phyloP scores from a whole-genome alignment of 35 echinoderm and acorn worm genomes.

The Lytechinus variegatus region DNA sequence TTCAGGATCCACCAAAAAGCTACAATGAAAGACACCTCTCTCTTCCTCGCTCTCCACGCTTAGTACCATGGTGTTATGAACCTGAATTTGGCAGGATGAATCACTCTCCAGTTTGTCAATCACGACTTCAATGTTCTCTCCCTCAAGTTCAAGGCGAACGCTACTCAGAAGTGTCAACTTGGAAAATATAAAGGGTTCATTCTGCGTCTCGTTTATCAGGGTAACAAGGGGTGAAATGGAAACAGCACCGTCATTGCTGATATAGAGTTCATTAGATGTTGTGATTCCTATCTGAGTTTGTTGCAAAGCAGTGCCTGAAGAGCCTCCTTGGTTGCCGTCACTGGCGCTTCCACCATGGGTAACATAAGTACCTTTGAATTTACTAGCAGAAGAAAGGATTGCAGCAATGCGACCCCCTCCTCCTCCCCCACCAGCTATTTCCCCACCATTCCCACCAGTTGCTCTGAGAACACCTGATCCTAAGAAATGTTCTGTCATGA shows the following conservation, averaged over 20 bases:
- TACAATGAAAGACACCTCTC: slow-evolving; percentile 63
- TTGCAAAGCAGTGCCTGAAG: slow-evolving; percentile 75
- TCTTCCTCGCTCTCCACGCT: slow-evolving; percentile 58
- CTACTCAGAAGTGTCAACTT: slow-evolving; percentile 70
- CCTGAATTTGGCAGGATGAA: slow-evolving; percentile 56
- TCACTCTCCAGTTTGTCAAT: slow-evolving; percentile 51
- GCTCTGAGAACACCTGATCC: slow-evolving; percentile 66
- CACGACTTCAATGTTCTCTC: slow-evolving; percentile 53
- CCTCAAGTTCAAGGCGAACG: slow-evolving; percentile 60
- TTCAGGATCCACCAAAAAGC: slow-evolving; percentile 67
- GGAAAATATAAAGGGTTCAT: slow-evolving; percentile 66
- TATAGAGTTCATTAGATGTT: slow-evolving; percentile 57
- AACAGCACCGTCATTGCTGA: slow-evolving; percentile 59
- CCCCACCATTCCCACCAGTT: slow-evolving; percentile 69
- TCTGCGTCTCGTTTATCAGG: slow-evolving; percentile 63
- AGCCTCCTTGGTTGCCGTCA: slow-evolving; percentile 50
- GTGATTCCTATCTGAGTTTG: slow-evolving; percentile 34
- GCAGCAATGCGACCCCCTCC: slow-evolving; percentile 80
- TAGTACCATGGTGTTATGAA: slow-evolving; percentile 83
- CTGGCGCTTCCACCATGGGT: slow-evolving; percentile 62
- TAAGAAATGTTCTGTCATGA: slow-evolving; percentile 44
- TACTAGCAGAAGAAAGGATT: slow-evolving; percentile 27
- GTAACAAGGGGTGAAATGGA: slow-evolving; percentile 41
- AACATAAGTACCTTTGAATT: slow-evolving; percentile 63
- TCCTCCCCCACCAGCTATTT: slow-evolving; percentile 67